phyloP scores from a whole-genome alignment of 1,140 invertebrate genomes.

The Metopolophium dirhodum region DNA sequence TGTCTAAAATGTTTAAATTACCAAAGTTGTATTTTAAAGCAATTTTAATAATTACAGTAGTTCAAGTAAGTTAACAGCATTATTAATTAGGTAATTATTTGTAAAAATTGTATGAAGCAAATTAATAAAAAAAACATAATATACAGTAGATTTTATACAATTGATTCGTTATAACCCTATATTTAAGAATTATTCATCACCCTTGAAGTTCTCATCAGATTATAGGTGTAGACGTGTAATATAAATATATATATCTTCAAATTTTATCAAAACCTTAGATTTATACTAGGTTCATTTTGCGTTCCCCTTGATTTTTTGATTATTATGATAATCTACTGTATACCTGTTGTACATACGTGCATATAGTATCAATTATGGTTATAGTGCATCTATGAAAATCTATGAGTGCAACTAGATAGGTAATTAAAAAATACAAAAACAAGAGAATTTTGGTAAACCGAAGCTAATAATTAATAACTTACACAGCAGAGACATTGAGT shows the following conservation, averaged over 20 bases:
- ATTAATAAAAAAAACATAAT: background rate
- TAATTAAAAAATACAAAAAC: background rate
- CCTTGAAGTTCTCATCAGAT: background rate
- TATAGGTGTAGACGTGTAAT: background rate
- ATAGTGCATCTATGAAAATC: background rate
- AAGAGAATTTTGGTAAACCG: background rate
- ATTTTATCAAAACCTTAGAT: background rate
- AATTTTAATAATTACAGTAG: background rate
- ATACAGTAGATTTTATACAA: background rate
- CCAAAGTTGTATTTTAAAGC: background rate
- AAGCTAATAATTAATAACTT: constrained; percentile 19
- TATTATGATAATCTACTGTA: background rate
- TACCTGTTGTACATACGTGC: background rate
- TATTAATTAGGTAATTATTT: background rate
- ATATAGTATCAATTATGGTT: background rate
- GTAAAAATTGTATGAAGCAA: background rate
- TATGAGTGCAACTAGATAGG: background rate
- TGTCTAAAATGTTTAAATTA: constrained; percentile 73
- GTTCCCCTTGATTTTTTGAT: background rate
- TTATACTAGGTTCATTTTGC: background rate
- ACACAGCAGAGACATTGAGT: background rate
- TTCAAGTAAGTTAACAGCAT: background rate
- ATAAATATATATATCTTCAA: no score
- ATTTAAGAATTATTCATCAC: background rate
- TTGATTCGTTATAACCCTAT: background rate